Conservation (phyloP, 2,888 invertebrate species). For the Calliopum simillimum region DNA sequence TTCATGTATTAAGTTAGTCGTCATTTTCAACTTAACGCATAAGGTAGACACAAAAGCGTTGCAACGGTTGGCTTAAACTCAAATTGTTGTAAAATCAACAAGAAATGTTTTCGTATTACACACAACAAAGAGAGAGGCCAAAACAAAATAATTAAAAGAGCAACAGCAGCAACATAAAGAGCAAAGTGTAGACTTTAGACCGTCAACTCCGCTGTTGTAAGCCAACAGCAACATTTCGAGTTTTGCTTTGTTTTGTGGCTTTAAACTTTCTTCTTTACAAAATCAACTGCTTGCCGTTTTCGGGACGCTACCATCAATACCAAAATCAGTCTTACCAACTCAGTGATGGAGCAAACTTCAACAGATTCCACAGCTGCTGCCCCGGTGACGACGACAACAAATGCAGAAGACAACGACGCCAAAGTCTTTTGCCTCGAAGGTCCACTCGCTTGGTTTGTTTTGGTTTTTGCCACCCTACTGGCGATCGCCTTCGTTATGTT, state of each 20-base stretch:
- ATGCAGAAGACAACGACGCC: slow-evolving; percentile 39
- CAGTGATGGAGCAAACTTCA: slow-evolving; percentile 28
- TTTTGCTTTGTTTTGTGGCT: too few species aligned
- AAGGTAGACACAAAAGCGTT: slow-evolving; percentile 6
- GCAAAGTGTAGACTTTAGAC: slow-evolving; percentile 12
- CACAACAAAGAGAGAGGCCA: not conserved
- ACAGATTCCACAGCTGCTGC: not conserved
- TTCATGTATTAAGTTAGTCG: slow-evolving; percentile 16
- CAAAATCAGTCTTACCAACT: slow-evolving; percentile 23
- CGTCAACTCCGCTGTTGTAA: not conserved
- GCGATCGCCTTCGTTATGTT: slow-evolving; percentile 53
- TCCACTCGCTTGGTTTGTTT: slow-evolving; percentile 58
- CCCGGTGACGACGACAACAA: not conserved
- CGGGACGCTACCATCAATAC: not conserved
- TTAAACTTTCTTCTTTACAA: slow-evolving; percentile 6
- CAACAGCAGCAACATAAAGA: not conserved
- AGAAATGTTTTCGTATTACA: too few species aligned
- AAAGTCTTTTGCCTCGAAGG: slow-evolving; percentile 60
- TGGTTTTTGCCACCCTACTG: slow-evolving; percentile 50
- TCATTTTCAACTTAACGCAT: not conserved
- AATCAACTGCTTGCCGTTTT: not conserved
- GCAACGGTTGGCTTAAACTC: not conserved
- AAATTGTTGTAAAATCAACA: not conserved
- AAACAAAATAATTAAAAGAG: not conserved
- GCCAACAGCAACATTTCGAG: not conserved